Conservation (phyloP, 2,888 invertebrate species). For the Monoplex corrugatus region DNA sequence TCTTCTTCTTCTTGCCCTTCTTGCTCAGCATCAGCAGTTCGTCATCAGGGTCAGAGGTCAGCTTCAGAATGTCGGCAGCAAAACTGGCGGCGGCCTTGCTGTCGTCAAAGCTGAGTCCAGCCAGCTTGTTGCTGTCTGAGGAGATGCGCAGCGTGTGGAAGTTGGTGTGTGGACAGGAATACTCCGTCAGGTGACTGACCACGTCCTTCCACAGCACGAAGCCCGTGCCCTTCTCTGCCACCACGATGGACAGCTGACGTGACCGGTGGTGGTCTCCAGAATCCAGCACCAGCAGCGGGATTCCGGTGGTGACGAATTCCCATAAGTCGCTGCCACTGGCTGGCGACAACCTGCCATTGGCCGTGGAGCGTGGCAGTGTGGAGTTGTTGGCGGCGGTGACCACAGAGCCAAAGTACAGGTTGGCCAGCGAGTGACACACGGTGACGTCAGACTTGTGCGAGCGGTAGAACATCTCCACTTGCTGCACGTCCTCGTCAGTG, state of each 20-base stretch:
- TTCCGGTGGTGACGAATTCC: slow-evolving; percentile 89
- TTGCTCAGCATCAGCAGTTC: slow-evolving; percentile 87
- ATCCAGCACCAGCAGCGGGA: slow-evolving; percentile 90
- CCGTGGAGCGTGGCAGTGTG: not conserved
- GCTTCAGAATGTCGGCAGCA: slow-evolving; percentile 83
- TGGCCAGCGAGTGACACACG: slow-evolving; percentile 89
- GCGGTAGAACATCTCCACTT: slow-evolving; percentile 82
- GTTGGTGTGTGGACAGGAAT: slow-evolving; percentile 85
- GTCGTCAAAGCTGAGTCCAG: slow-evolving; percentile 91
- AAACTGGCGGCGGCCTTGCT: slow-evolving; percentile 88
- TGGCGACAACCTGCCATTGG: not conserved
- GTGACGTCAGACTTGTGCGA: slow-evolving; percentile 90
- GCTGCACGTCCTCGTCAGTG: slow-evolving; percentile 76
- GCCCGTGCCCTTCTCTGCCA: slow-evolving; percentile 90
- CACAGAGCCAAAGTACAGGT: slow-evolving; percentile 80
- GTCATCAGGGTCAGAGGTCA: slow-evolving; percentile 90
- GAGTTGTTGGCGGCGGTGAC: not conserved
- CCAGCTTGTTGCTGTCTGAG: slow-evolving; percentile 88
- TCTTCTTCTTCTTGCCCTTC: slow-evolving; percentile 74
- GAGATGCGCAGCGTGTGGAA: slow-evolving; percentile 92
- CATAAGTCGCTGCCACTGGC: slow-evolving; percentile 82
- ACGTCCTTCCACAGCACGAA: slow-evolving; percentile 91
- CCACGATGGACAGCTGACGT: slow-evolving; percentile 85
- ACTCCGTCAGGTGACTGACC: slow-evolving; percentile 90
- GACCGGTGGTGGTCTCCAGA: slow-evolving; percentile 87